A percentile compares a stretch with the other conserved stretches of the same genome.
Evolutionary conservation across 2,113 vertebrate genomes (phyloP).

Genomic region (Zosterops lateralis): DNA sequence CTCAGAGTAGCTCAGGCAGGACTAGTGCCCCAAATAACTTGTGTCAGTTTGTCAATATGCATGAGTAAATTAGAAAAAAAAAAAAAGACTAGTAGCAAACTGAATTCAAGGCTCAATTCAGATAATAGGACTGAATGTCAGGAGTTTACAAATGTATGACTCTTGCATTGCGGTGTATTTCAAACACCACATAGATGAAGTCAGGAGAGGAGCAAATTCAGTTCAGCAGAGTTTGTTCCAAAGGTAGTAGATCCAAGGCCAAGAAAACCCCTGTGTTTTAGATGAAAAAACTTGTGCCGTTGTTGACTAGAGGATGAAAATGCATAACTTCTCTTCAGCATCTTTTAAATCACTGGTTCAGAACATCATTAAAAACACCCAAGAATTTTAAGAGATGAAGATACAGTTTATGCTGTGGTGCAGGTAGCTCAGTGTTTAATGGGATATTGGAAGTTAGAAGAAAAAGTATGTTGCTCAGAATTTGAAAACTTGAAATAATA

Average conservation of each 20-base stretch:
- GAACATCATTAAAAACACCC: background rate
- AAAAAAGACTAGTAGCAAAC: background rate
- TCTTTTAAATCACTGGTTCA: background rate
- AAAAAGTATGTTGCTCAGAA: background rate
- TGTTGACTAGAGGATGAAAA: background rate
- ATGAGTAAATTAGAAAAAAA: background rate
- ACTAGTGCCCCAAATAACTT: rapidly evolving
- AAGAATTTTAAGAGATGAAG: background rate
- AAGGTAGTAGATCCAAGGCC: background rate
- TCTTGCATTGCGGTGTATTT: background rate
- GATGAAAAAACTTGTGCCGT: background rate
- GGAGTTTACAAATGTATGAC: background rate
- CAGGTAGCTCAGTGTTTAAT: background rate
- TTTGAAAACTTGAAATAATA: background rate
- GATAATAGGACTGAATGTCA: background rate
- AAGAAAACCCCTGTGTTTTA: background rate
- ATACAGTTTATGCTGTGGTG: background rate
- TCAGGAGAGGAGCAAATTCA: background rate
- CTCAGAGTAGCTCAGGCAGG: background rate
- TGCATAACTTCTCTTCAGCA: background rate
- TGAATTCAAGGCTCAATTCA: background rate
- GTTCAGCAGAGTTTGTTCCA: background rate
- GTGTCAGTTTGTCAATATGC: background rate
- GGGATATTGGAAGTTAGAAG: background rate
- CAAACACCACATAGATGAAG: background rate